These are phyloP conservation scores for Sebastes nivosus DNA, from an alignment of 2,797 vertebrate genomes.

Conservation along the genomic window DNA sequence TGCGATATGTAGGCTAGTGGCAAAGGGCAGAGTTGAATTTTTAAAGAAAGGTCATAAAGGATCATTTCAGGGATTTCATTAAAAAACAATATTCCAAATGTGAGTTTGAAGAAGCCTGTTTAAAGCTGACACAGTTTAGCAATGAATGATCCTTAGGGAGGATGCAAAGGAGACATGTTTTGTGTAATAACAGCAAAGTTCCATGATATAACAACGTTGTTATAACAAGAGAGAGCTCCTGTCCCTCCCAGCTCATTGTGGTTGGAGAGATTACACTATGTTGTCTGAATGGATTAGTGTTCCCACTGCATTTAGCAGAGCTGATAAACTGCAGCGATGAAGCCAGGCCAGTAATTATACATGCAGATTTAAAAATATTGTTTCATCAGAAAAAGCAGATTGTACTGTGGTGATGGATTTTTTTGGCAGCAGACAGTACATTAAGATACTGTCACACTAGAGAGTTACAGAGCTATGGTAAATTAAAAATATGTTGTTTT, in stretches of 20 bases:
- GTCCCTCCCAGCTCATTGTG: neutral
- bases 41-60: neutral
- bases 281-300: slow-evolving; percentile 44
- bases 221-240: neutral
- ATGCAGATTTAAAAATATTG: neutral
- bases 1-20: neutral
- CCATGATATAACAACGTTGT: neutral
- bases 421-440: neutral
- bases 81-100: neutral
- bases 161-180: neutral
- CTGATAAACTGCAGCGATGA: slow-evolving; percentile 30
- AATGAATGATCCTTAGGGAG: neutral
- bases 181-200: neutral
- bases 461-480: neutral
- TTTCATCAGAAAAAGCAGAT: neutral
- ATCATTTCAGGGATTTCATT: neutral
- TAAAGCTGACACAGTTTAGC: neutral
- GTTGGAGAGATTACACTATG: slow-evolving; percentile 16
- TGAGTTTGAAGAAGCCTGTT: neutral
- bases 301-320: slow-evolving; percentile 21
- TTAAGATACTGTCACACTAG: neutral
- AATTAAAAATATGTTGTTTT: neutral
- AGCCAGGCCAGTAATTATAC: slow-evolving; percentile 29
- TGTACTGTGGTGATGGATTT: neutral
- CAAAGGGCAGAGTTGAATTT: neutral